Conservation (phyloP, 2,888 invertebrate genomes). For the Thalpophila matura region DNA sequence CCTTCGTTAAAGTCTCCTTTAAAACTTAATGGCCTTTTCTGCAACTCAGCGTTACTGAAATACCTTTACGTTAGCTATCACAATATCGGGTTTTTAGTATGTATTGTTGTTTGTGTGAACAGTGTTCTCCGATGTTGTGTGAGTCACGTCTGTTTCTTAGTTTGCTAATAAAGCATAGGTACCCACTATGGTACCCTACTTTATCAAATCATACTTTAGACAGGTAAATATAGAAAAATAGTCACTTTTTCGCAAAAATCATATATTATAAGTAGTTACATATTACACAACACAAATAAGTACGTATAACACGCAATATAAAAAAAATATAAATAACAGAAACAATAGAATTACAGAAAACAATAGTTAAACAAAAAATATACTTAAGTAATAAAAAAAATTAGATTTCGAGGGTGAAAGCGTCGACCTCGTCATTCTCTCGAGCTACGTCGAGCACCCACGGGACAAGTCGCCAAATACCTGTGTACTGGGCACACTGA, state of each 20-base stretch:
- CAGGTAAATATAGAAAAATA: neutral
- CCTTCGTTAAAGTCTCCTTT: too few relatives aligned
- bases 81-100: neutral
- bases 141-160: neutral
- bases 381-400: neutral
- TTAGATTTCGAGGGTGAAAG: constrained; percentile 64
- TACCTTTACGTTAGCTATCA: neutral
- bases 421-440: constrained; percentile 74
- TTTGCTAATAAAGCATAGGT: neutral
- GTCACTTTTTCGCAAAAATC: too few relatives aligned
- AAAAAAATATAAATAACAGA: neutral
- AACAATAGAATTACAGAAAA: constrained; percentile 5
- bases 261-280: too few relatives aligned
- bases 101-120: neutral
- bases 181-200: too few relatives aligned
- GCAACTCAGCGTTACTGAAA: neutral
- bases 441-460: constrained; percentile 78
- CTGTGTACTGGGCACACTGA: constrained; percentile 82
- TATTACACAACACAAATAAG: neutral
- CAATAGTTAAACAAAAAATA: constrained; percentile 1
- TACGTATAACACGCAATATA: neutral
- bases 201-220: too few relatives aligned
- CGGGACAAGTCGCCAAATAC: constrained; percentile 80
- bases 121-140: neutral
- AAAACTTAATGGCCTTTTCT: too few relatives aligned